These are phyloP conservation scores for Peromyscus aztecus DNA, from an alignment of 2,797 vertebrate species.

Conservation along the genomic window DNA sequence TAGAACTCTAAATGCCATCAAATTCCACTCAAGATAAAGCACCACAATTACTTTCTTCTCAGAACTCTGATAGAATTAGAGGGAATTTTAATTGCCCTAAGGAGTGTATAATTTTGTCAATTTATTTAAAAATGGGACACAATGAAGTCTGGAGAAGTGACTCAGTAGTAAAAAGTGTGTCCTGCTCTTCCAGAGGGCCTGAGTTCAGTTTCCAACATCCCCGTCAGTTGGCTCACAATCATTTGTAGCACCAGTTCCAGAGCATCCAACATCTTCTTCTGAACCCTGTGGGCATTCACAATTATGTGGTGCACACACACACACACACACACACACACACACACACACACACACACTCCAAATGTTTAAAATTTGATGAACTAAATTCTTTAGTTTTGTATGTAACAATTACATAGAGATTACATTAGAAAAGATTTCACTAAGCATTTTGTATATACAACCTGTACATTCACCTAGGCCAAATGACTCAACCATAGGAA, in stretches of 20 bases:
- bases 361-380: constrained; percentile 30
- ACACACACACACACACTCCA: background rate
- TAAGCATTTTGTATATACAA: background rate
- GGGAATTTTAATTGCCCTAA: background rate
- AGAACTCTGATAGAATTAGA: constrained; percentile 9
- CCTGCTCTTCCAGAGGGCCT: background rate
- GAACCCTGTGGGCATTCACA: background rate
- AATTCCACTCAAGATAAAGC: too few relatives aligned
- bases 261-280: background rate
- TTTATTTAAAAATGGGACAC: constrained; percentile 3
- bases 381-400: background rate
- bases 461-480: constrained; percentile 7
- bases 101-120: background rate
- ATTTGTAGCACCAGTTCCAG: background rate
- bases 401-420: background rate
- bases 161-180: background rate
- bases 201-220: background rate
- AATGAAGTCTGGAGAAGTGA: background rate
- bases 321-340: background rate
- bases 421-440: background rate
- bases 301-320: background rate
- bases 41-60: background rate
- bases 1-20: background rate
- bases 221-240: background rate
- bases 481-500: background rate